Evolutionary conservation across 2,888 invertebrate species (phyloP), one percentile per base, ranked within the genome.

Genomic region (Drosophila diplacantha): DNA sequence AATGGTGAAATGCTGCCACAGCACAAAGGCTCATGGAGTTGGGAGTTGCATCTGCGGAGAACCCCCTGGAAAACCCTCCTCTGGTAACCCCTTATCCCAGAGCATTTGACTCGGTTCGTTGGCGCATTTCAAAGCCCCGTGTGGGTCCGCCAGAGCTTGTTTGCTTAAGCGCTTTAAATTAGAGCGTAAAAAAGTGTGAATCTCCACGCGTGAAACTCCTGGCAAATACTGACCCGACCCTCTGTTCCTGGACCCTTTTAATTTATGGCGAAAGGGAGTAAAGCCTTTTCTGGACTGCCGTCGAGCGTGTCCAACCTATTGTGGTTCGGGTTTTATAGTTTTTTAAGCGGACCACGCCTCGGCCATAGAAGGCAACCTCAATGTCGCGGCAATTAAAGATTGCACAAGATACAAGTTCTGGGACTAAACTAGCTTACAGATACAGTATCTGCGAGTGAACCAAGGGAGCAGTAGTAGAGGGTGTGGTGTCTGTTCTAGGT

Each of bases 151-250:
- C 44, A 8, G 44, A 31, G 29, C 54, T 50, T 81, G 76, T 83
- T 83, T 82, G 74, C 73, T 69, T 71, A 85, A 83, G 73, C 77
- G 81, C 84, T 85, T 85, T 81, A 81, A 81, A 81, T 81, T 83
- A 74, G 72, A 78, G 70, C 83, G 74, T 65, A 52, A 79, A 79
- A 84, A 80, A 81, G 85, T 83, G 83, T 85, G 85, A 83, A 83
- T 79, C 71, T 62, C 68, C 29, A 20, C 57, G 59, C 66, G 54
- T 44, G 5, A 24, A 22, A 14, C 39, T 51, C 32, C 37, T 47
- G 49, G 24, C 58, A 75, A 79, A 75, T 69, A 72, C 71, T 59
- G 65, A 39, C 50, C 46, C 38, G 37, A 35, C 56, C 32, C 49
- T 49, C 62, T 35, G 49, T 59, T 57, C 29, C 12, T 46, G 29